Evolutionary conservation across 2,113 vertebrate genomes (phyloP).

Genomic region (Melanocharis versteri): DNA sequence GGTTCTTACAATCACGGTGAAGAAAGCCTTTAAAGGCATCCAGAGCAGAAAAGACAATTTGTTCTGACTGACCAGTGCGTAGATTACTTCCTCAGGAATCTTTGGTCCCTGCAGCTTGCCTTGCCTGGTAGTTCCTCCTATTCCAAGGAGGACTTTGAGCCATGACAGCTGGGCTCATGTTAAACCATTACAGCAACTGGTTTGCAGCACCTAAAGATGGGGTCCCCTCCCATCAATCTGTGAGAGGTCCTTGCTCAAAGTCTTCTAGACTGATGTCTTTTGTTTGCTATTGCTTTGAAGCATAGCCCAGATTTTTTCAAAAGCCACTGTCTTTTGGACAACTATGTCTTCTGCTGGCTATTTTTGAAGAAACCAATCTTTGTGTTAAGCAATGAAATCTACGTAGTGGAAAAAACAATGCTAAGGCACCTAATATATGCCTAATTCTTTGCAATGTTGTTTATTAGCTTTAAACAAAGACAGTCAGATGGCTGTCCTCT

Average conservation of each 20-base stretch:
- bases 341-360: accelerated
- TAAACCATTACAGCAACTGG: accelerated
- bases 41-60: not conserved
- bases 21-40: not conserved
- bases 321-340: not conserved
- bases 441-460: not conserved
- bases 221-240: not conserved
- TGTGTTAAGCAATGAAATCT: not conserved
- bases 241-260: not conserved
- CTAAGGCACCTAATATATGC: not conserved
- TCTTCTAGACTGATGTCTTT: accelerated
- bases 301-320: not conserved
- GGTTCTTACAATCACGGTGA: not conserved
- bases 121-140: not conserved
- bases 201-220: not conserved
- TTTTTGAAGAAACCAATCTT: not conserved
- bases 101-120: not conserved
- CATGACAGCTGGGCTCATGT: accelerated
- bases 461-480: not conserved
- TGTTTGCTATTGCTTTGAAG: not conserved
- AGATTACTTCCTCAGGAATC: not conserved
- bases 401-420: not conserved
- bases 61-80: not conserved
- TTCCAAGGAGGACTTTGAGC: not conserved
- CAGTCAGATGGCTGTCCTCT: accelerated